Evolutionary conservation across 2,888 invertebrate genomes (phyloP).

Genomic region (Ceraclea dissimilis): DNA sequence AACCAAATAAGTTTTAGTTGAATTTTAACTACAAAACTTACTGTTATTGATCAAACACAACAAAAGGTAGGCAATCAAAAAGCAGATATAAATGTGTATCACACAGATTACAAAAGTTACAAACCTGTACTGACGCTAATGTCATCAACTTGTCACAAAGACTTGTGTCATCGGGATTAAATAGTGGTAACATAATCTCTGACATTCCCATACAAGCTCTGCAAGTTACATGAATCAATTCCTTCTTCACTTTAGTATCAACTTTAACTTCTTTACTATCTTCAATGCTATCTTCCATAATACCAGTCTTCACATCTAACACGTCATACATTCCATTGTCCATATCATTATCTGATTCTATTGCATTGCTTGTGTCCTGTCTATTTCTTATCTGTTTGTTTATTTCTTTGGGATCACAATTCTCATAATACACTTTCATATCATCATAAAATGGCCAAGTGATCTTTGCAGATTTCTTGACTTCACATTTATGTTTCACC

Average conservation of each 20-base stretch:
- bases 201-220: slow-evolving; percentile 18
- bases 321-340: background rate
- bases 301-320: background rate
- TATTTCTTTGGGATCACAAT: slow-evolving; percentile 13
- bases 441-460: slow-evolving; percentile 20
- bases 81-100: too few species aligned
- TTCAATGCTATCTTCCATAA: background rate
- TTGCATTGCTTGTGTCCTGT: slow-evolving; percentile 1
- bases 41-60: too few species aligned
- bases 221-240: slow-evolving; percentile 8
- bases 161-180: slow-evolving; percentile 5
- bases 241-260: slow-evolving; percentile 5
- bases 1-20: too few species aligned
- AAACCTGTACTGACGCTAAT: slow-evolving; percentile 18
- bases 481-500: slow-evolving; percentile 17
- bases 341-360: slow-evolving; percentile 1
- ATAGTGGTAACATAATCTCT: slow-evolving; percentile 15
- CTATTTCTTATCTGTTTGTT: background rate
- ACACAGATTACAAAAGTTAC: too few species aligned
- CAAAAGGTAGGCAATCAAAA: too few species aligned
- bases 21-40: too few species aligned
- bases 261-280: background rate
- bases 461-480: slow-evolving; percentile 6
- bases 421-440: slow-evolving; percentile 20
- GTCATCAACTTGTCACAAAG: slow-evolving; percentile 16